Conservation (phyloP, 2,113 vertebrate genomes). For the Girardinichthys multiradiatus region DNA sequence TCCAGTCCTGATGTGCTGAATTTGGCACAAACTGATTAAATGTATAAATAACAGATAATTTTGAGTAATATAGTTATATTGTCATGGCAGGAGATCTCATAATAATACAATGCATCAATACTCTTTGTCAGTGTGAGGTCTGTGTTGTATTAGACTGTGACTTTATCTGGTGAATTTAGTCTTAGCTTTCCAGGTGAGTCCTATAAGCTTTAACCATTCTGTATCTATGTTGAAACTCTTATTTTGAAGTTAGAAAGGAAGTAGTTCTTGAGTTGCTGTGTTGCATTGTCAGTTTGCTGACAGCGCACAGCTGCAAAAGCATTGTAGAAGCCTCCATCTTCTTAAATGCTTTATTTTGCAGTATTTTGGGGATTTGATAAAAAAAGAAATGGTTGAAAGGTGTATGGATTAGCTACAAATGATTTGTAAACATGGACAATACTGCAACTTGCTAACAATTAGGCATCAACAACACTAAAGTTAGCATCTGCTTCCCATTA, state of each 20-base stretch:
- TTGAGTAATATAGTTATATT: neutral
- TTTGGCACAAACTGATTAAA: constrained; percentile 18
- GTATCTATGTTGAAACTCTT: neutral
- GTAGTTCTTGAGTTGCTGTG: neutral
- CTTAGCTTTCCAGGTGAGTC: neutral
- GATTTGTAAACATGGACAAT: too few species aligned
- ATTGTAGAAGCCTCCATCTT: too few species aligned
- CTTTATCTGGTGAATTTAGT: neutral
- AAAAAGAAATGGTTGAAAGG: too few species aligned
- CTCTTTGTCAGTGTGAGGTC: neutral
- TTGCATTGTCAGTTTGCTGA: too few species aligned
- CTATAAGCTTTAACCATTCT: neutral
- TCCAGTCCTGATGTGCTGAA: constrained; percentile 37
- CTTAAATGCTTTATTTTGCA: too few species aligned
- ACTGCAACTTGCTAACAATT: too few species aligned
- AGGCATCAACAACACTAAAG: too few species aligned
- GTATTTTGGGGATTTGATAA: too few species aligned
- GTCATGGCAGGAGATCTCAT: neutral
- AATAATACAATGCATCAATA: neutral
- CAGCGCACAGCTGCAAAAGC: too few species aligned
- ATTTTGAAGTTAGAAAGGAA: neutral
- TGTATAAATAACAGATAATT: constrained; percentile 4
- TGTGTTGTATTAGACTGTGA: neutral
- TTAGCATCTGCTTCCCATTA: too few species aligned
- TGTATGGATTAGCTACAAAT: too few species aligned